Conservation (phyloP, 2,797 vertebrate species). For the Syndactyla subalaris region DNA sequence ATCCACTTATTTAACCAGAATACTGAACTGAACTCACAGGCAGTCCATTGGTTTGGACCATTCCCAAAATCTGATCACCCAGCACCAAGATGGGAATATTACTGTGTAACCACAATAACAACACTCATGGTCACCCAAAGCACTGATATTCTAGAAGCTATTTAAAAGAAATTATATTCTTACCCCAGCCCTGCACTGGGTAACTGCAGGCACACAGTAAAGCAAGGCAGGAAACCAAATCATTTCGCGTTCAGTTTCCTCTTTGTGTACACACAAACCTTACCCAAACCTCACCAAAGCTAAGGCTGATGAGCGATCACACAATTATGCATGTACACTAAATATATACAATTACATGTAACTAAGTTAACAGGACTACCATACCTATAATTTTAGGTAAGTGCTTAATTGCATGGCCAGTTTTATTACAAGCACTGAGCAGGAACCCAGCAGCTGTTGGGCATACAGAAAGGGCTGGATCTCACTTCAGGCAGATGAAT, state of each 20-base stretch:
- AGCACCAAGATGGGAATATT: too few relatives aligned
- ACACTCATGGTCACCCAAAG: not conserved
- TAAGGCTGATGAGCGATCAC: not conserved
- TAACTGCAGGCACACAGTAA: not conserved
- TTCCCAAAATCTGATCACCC: not conserved
- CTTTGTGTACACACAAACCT: fast-evolving
- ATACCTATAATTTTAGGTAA: not conserved
- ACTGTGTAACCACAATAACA: not conserved
- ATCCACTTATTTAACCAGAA: not conserved
- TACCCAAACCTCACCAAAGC: not conserved
- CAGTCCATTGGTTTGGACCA: too few relatives aligned
- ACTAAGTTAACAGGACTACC: not conserved
- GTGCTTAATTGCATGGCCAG: not conserved
- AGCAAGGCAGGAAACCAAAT: not conserved
- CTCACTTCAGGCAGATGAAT: constrained; percentile 7
- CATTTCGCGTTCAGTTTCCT: fast-evolving
- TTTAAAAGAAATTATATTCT: not conserved
- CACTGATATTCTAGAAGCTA: not conserved
- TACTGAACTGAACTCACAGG: not conserved
- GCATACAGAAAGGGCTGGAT: not conserved
- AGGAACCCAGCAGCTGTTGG: constrained; percentile 11
- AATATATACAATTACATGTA: not conserved
- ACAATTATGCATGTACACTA: not conserved
- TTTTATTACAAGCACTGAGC: not conserved
- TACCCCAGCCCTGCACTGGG: not conserved